Percentiles rank a stretch among this genome's conserved stretches.
These are phyloP conservation scores for Cheilosia variabilis DNA, from an alignment of 2,888 invertebrate species.

Conservation along the genomic window DNA sequence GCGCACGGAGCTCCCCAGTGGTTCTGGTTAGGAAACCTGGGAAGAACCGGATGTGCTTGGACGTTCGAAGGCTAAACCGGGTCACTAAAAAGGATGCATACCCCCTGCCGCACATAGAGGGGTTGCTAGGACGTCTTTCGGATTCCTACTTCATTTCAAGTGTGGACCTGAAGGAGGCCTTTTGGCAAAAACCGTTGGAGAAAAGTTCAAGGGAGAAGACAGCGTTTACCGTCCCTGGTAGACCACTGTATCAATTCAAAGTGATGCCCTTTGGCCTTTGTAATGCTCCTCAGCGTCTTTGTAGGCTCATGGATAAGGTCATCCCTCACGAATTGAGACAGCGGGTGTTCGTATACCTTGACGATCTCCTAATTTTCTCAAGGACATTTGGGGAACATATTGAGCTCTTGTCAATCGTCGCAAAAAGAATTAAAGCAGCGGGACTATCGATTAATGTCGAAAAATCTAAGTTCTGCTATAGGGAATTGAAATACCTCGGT, in stretches of 20 bases:
- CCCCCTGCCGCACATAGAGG: neutral
- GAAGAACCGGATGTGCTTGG: neutral
- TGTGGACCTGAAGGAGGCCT: neutral
- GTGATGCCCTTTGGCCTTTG: constrained; percentile 10
- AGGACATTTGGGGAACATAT: constrained; percentile 1
- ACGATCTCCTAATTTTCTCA: constrained; percentile 7
- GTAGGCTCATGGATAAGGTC: neutral
- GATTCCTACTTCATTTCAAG: constrained; percentile 4
- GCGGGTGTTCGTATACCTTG: constrained; percentile 16
- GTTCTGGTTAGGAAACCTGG: neutral
- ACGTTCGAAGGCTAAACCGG: neutral
- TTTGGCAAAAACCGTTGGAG: constrained; percentile 21
- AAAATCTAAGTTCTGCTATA: neutral
- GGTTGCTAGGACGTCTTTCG: constrained; percentile 6
- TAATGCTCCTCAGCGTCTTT: neutral
- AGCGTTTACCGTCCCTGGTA: constrained; percentile 5
- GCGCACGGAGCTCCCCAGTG: constrained; percentile 14
- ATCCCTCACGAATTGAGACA: constrained; percentile 1
- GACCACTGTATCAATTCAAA: neutral
- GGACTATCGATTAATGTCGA: neutral
- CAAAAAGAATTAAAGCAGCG: neutral
- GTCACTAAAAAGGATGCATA: neutral
- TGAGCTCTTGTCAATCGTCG: neutral
- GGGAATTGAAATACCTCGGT: neutral
- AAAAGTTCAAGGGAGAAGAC: neutral